Base-by-base conservation (phyloP, 2,113 vertebrate genomes). In the Rhinolophus sinicus region DNA sequence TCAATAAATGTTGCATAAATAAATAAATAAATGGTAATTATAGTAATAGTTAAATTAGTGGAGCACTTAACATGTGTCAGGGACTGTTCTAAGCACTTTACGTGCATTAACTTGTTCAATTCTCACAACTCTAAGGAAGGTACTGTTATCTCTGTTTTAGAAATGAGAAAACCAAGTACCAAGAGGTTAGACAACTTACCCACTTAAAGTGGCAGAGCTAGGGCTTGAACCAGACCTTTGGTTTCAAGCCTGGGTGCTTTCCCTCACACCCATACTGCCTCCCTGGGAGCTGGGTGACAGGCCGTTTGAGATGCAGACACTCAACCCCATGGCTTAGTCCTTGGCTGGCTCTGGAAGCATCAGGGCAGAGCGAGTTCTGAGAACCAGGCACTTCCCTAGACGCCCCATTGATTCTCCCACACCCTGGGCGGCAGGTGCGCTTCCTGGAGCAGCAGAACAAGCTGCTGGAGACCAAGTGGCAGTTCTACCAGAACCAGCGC, bases 371-470 rank as follows among this genome's bases (percentile, higher is more conserved):
- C 97, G 99, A 99, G 96, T 96, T 99, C 90, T 93, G 99, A 95
- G 98, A 80, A 98, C 99, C 98, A 99, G 99, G 11, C 12, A 12
- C 16, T 33, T 19, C 19, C 21, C 5, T 0, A 18, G 67, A 5
- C 15, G 22, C 35, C 24, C 44, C 3, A 44, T 60, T 88, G 13
- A 94, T 69, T 86, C 40, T 93, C 26, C 65, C 52, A 14, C 2
- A 6, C n/a, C 1, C 70, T 28, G 60, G 13, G 54, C 98, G 99
- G 98, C 99, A 98, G 54, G 97, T 98, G 4, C 98, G 99, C 2
- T 99, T 99, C 98, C 98, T 99, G 97, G 99, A 99, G 98, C 99
- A 99, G 97, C 98, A 99, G 95, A 99, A 99, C 98, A 99, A 99
- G 96, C 96, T 99, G 86, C 97, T 99, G 98, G 99, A 99, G 96